Percentiles rank a stretch among this genome's conserved stretches.
Evolutionary conservation across 1,140 invertebrate genomes (phyloP).

Genomic region (Ruditapes philippinarum): DNA sequence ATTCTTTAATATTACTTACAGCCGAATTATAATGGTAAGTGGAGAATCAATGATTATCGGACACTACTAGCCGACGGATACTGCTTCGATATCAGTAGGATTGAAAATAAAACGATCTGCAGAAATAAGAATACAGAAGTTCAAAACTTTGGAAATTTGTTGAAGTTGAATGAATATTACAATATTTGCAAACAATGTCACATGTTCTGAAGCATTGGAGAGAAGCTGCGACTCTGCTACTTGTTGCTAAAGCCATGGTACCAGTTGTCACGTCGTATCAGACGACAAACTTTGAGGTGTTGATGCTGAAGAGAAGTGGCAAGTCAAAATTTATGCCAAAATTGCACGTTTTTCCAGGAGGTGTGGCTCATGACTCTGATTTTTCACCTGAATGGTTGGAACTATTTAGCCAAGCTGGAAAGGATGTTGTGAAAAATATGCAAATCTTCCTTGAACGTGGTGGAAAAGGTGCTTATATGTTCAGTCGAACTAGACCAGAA

Average conservation of each 20-base stretch:
- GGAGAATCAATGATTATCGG: no score
- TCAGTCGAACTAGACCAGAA: slow-evolving; percentile 70
- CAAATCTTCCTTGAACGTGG: slow-evolving; percentile 66
- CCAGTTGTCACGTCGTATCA: slow-evolving; percentile 44
- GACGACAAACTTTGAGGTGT: slow-evolving; percentile 87
- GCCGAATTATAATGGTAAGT: no score
- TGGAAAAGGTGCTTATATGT: slow-evolving; percentile 70
- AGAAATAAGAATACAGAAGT: no score
- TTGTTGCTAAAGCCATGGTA: slow-evolving; percentile 80
- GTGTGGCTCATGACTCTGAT: slow-evolving; percentile 91
- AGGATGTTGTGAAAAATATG: slow-evolving; percentile 48
- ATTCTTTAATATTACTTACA: no score
- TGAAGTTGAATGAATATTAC: no score
- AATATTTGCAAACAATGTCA: no score
- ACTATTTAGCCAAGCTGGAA: slow-evolving; percentile 88
- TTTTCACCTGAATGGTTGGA: slow-evolving; percentile 91
- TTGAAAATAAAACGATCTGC: no score
- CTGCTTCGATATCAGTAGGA: no score
- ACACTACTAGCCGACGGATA: no score
- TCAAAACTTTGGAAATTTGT: no score
- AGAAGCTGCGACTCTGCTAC: slow-evolving; percentile 86
- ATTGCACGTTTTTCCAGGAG: slow-evolving; percentile 94
- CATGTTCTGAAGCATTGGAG: slow-evolving; percentile 84
- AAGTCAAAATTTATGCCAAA: slow-evolving; percentile 91
- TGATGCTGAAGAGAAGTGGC: slow-evolving; percentile 90